Conservation (phyloP, 2,113 vertebrate species). For the Chelonoidis abingdonii region DNA sequence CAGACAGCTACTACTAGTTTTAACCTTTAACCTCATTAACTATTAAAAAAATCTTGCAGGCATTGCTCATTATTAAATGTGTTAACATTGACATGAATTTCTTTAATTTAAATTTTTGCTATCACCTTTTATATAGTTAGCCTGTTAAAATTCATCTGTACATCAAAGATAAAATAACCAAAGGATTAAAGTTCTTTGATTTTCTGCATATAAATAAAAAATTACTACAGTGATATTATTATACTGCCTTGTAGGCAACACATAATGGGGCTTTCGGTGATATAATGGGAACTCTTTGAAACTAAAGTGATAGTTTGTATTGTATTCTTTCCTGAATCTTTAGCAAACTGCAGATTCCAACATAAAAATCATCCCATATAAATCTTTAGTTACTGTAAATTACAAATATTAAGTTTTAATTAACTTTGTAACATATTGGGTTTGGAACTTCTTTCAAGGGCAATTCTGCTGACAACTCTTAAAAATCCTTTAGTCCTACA, state of each 20-base stretch:
- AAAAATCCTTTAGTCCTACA: not conserved
- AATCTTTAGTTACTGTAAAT: not conserved
- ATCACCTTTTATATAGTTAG: conserved; percentile 58
- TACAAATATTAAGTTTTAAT: not conserved
- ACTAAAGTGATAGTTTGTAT: conserved; percentile 20
- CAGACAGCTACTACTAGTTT: not conserved
- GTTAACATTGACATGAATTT: conserved; percentile 23
- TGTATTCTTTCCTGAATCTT: not conserved
- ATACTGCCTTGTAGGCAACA: conserved; percentile 19
- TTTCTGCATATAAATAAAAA: conserved; percentile 65
- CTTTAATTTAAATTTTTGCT: conserved; percentile 52
- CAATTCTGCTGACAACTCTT: conserved; percentile 1
- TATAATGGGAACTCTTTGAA: conserved; percentile 15
- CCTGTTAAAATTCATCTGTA: conserved; percentile 61
- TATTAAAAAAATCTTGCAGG: conserved; percentile 8
- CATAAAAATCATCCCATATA: not conserved
- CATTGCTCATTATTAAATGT: conserved; percentile 30
- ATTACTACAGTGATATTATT: conserved; percentile 38
- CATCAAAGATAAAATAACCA: conserved; percentile 47
- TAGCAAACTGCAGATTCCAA: not conserved
- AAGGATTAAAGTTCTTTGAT: conserved; percentile 33
- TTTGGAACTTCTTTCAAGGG: not conserved
- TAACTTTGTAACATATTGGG: not conserved
- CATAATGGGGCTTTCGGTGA: conserved; percentile 20
- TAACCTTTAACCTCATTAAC: conserved; percentile 55